Evolutionary conservation across 2,888 invertebrate species (phyloP), one percentile per base, ranked within the genome.

Genomic region (Megaustenia siamemsis): DNA sequence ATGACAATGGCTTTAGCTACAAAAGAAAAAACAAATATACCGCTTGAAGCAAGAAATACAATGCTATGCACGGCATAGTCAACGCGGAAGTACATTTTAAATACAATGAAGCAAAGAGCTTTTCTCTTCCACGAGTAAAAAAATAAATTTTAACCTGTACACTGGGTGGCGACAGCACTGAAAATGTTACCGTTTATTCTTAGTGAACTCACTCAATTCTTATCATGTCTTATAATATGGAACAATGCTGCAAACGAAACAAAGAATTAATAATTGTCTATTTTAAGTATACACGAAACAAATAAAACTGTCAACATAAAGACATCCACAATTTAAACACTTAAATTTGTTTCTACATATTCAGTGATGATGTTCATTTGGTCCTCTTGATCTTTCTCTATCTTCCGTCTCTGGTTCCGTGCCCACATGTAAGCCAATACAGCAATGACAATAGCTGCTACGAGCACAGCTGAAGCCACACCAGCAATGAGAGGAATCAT

Each of bases 281-380:
- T 49, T 15, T 53, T 53, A 21, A 53, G 53, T 21, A 53, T 63
- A 12, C 32, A 32, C 32, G 32, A 3, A 32, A 32, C 32, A 63
- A 28, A 63, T 32, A 6, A 32, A 0, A 69, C 21, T 18, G n/a
- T 8, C 24, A 38, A 10, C 40, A 5, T 68, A 15, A 3, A 38
- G 35, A 35, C 6, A 68, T 5, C 38, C 5, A 5, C 18, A 21
- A 10, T 40, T 40, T 69, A 69, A 69, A 69, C 49, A 78, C 43
- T 73, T 15, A 82, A 75, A 40, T 32, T 83, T 21, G 69, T 83
- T 38, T 79, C 80, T 32, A 80, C 83, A 32, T 75, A 84, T 49
- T 84, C 84, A 3, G 84, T 84, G 35, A 88, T 86, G 49, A 86
- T 86, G 53, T 86, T 86, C 86, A 87, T 80, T 60, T 87, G 86